These are phyloP conservation scores for Dusona sp. DNA, from an alignment of 2,888 invertebrate genomes.

Conservation along the genomic window DNA sequence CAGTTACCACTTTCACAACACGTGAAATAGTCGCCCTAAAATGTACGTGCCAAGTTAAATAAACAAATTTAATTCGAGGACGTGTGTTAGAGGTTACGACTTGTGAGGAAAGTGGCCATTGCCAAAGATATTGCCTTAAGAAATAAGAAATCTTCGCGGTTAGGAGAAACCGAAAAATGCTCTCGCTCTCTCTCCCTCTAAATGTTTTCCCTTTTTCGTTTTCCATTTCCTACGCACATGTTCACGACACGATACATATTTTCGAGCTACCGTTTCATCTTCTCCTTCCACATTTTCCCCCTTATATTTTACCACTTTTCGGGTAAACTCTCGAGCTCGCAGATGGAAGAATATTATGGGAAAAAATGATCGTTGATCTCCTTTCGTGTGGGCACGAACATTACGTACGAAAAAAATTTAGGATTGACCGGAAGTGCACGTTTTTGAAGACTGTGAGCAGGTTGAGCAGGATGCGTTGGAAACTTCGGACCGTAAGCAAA, in stretches of 20 bases:
- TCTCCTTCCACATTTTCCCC: conserved; percentile 42
- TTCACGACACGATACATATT: conserved; percentile 48
- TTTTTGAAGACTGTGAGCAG: conserved; percentile 54
- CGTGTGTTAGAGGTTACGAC: conserved; percentile 30
- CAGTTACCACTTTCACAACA: conserved; percentile 67
- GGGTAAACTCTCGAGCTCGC: conserved; percentile 14
- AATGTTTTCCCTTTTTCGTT: conserved; percentile 45
- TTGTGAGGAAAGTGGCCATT: conserved; percentile 43
- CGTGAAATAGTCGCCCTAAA: conserved; percentile 45
- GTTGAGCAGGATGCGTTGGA: conserved; percentile 55
- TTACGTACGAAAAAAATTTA: conserved; percentile 18
- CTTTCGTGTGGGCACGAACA: not conserved
- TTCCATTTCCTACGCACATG: conserved; percentile 65
- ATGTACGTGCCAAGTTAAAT: conserved; percentile 70
- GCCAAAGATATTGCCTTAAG: conserved; percentile 14
- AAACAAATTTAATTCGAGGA: conserved; percentile 69
- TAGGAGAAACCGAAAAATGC: conserved; percentile 6
- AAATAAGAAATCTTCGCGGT: conserved; percentile 39
- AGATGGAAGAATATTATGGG: conserved; percentile 55
- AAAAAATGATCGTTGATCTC: conserved; percentile 50
- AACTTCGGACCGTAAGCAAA: conserved; percentile 6
- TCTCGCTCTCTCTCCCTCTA: conserved; percentile 9
- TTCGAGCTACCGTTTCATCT: conserved; percentile 32
- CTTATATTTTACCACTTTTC: conserved; percentile 25
- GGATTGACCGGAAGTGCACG: conserved; percentile 61